Evolutionary conservation across 2,888 invertebrate species (phyloP).

Genomic region (Tridacna gigas): DNA sequence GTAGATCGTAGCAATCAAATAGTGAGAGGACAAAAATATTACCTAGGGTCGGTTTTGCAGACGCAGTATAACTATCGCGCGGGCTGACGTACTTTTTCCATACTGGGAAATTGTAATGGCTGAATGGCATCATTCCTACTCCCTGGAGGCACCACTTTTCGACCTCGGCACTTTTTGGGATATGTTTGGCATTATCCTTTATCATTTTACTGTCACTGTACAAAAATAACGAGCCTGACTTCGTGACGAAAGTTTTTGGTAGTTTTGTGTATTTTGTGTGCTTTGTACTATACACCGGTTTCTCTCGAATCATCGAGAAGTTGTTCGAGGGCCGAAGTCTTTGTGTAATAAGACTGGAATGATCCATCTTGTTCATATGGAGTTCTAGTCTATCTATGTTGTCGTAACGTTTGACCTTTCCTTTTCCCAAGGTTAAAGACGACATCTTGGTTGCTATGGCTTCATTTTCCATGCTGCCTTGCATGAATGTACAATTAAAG

Average conservation of each 20-base stretch:
- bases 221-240: slow-evolving; percentile 43
- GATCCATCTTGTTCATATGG: slow-evolving; percentile 38
- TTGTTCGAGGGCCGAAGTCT: slow-evolving; percentile 7
- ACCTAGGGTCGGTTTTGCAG: background rate
- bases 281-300: background rate
- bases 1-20: no score
- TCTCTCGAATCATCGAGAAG: slow-evolving; percentile 18
- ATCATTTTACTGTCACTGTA: slow-evolving; percentile 51
- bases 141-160: background rate
- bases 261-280: slow-evolving; percentile 8
- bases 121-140: background rate
- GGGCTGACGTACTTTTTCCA: slow-evolving; percentile 21
- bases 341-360: slow-evolving; percentile 34
- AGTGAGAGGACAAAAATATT: background rate
- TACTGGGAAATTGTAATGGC: background rate
- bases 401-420: slow-evolving; percentile 21
- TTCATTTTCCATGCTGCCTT: background rate
- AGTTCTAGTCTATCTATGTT: slow-evolving; percentile 40
- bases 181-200: background rate
- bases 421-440: slow-evolving; percentile 42
- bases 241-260: slow-evolving; percentile 54
- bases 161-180: background rate
- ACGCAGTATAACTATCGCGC: background rate
- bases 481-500: no score
- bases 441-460: slow-evolving; percentile 37